A percentile compares a stretch with the other conserved stretches of the same genome.
Conservation (phyloP, 2,888 invertebrate species). For the Brachypterus glaber region DNA sequence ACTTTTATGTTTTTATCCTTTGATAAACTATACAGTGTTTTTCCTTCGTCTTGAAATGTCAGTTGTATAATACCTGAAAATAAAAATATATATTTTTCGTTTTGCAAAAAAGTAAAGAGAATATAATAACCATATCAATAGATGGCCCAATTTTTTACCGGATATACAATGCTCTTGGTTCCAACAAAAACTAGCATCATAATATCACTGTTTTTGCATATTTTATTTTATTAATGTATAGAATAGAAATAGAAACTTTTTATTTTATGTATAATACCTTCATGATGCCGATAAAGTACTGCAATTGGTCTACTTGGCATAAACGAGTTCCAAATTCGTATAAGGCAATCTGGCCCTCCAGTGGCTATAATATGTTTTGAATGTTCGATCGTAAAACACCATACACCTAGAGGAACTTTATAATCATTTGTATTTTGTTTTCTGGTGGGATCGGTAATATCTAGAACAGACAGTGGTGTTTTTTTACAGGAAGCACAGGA, state of each 20-base stretch:
- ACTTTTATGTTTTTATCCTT: slow-evolving; percentile 65
- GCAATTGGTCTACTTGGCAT: slow-evolving; percentile 57
- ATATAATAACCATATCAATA: too few relatives aligned
- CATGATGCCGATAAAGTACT: slow-evolving; percentile 59
- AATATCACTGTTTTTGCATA: too few relatives aligned
- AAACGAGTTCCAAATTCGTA: slow-evolving; percentile 71
- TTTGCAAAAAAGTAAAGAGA: too few relatives aligned
- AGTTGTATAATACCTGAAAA: slow-evolving; percentile 58
- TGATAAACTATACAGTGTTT: slow-evolving; percentile 61
- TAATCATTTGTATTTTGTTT: neutral
- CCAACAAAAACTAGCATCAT: too few relatives aligned
- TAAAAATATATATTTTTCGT: too few relatives aligned
- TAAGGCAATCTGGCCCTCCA: slow-evolving; percentile 65
- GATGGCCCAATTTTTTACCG: too few relatives aligned
- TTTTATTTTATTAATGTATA: too few relatives aligned
- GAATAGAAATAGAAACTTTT: too few relatives aligned
- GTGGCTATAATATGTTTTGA: slow-evolving; percentile 49
- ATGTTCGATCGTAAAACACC: slow-evolving; percentile 54
- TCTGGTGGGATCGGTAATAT: slow-evolving; percentile 40
- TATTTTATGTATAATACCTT: too few relatives aligned
- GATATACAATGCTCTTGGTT: too few relatives aligned
- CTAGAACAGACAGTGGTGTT: slow-evolving; percentile 52
- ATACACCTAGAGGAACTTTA: slow-evolving; percentile 47
- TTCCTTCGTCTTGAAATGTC: slow-evolving; percentile 55
- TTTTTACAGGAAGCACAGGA: slow-evolving; percentile 44